These are phyloP conservation scores for Drosophila histrio DNA, from an alignment of 2,888 invertebrate species.

Conservation along the genomic window DNA sequence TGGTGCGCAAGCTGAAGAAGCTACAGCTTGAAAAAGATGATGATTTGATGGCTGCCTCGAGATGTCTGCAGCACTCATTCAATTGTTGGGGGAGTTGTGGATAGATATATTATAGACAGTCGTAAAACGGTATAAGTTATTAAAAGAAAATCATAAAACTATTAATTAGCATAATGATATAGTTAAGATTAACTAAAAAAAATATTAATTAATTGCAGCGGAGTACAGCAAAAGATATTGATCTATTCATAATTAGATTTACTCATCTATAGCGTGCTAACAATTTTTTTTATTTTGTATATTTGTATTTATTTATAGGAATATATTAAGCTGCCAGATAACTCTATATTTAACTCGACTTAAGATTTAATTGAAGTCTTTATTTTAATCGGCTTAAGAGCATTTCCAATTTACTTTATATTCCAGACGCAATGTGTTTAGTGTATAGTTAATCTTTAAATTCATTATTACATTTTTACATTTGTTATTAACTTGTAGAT, in stretches of 20 bases:
- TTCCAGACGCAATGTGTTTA: no score
- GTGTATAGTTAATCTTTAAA: no score
- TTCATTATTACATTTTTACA: no score
- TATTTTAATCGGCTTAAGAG: not conserved
- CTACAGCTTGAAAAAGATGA: constrained; percentile 15
- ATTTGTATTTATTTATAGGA: no score
- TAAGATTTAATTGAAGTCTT: not conserved
- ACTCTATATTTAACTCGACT: no score
- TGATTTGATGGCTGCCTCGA: constrained; percentile 15
- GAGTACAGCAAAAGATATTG: not conserved
- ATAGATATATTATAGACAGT: no score
- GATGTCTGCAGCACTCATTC: not conserved
- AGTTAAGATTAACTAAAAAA: not conserved
- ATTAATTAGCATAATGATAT: constrained; percentile 20
- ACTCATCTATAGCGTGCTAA: not conserved
- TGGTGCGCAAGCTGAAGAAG: constrained; percentile 40
- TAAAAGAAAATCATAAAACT: constrained; percentile 5
- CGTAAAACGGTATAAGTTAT: not conserved
- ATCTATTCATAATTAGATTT: not conserved
- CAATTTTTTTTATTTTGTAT: not conserved
- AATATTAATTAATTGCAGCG: not conserved
- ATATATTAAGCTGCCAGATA: no score
- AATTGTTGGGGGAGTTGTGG: constrained; percentile 19
- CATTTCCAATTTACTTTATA: constrained; percentile 1
- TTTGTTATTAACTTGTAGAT: no score